Percentiles rank a stretch among this genome's conserved stretches.
Evolutionary conservation across 2,113 vertebrate species (phyloP).

Genomic region (Urocolius indicus): DNA sequence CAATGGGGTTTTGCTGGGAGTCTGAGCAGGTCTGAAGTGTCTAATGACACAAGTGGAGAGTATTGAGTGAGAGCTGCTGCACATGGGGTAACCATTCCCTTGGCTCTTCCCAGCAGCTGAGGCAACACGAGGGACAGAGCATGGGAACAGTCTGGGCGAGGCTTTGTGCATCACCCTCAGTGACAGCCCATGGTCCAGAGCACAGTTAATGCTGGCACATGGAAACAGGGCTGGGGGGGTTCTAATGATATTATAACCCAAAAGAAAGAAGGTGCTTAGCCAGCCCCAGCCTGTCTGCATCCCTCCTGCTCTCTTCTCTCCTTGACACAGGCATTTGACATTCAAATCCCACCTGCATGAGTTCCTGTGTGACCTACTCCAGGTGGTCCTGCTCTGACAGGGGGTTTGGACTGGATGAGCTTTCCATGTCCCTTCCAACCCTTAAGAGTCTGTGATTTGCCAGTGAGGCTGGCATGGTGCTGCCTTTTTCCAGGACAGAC

Average conservation of each 20-base stretch:
- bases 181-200: rapidly evolving
- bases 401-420: too few species aligned
- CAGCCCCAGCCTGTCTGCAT: not conserved
- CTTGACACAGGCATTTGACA: rapidly evolving
- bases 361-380: too few species aligned
- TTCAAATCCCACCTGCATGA: too few species aligned
- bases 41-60: not conserved
- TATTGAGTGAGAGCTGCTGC: not conserved
- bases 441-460: too few species aligned
- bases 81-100: not conserved
- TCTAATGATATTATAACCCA: not conserved
- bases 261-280: not conserved
- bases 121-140: not conserved
- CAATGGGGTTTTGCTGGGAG: not conserved
- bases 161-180: not conserved
- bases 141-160: too few species aligned
- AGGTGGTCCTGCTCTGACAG: too few species aligned
- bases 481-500: not conserved
- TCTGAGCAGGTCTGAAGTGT: not conserved
- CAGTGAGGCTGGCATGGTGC: not conserved
- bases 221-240: too few species aligned
- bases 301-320: not conserved
- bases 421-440: too few species aligned
- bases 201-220: too few species aligned
- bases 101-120: not conserved